Base-by-base conservation (phyloP, 2,888 invertebrate species). In the Cephus spinipes region DNA sequence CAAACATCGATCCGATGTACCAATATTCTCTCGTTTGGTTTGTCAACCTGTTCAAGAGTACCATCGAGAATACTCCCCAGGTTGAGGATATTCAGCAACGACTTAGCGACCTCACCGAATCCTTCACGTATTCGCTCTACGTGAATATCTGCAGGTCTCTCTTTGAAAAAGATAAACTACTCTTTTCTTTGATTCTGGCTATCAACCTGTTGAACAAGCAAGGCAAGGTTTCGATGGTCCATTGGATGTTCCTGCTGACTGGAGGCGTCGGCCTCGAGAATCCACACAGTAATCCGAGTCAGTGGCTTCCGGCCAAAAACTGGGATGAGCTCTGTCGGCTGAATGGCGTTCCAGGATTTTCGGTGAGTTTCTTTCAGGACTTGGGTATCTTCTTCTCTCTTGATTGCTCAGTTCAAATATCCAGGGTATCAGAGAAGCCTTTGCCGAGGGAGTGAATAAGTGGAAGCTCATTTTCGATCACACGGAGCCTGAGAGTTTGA, bases 1-100 rank as follows among this genome's bases (percentile, higher is more conserved):
- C 98, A 11, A 95, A 97, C 89, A 97, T 98, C 85, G 98, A 98
- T 92, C 98, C 98, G 9, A 98, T 98, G 98, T 98, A 99, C 92
- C 98, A 98, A 91, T 98, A 98, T 91, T 98, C 98, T 1, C 92
- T 99, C 85, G 95, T 94, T 3, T 99, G 98, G 98, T 98, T 98
- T 91, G 97, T 98, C 88, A 96, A 96, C 85, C 93, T 98, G 74
- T 98, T 97, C 92, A 95, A 95, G 84, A 93, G 95, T 40, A 95
- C 97, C 69, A 98, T 98, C 80, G 97, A 98, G 85, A 96, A 96
- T 86, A 96, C 97, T 0, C 96, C 97, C 83, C 95, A 95, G 85
- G 95, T 95, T 31, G 97, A 98, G 83, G 95, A 97, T 82, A 95
- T 98, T 31, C 92, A 93, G 1, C 94, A 95, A 83, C 94, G 98